Conservation (phyloP, 2,888 invertebrate genomes). For the Drosophila acutilabella region DNA sequence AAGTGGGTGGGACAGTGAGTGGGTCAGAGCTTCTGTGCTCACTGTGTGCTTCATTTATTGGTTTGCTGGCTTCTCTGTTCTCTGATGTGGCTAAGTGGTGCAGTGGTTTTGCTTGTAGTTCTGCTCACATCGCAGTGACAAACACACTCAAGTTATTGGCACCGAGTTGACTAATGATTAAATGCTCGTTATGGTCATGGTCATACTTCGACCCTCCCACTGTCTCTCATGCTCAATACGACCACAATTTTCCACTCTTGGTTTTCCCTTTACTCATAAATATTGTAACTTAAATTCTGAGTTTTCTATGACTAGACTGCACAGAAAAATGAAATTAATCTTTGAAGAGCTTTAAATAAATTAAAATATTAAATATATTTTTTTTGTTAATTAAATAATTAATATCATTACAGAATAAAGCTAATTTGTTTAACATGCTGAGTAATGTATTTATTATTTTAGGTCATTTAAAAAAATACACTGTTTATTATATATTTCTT, state of each 20-base stretch:
- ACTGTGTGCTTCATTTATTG: background rate
- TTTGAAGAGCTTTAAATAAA: no score
- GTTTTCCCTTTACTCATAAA: background rate
- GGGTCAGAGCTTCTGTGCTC: background rate
- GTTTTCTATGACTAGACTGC: no score
- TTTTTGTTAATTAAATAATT: no score
- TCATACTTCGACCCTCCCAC: constrained; percentile 5
- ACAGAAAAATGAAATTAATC: no score
- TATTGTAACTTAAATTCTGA: no score
- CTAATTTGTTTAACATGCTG: no score
- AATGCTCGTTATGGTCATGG: constrained; percentile 24
- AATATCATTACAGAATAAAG: no score
- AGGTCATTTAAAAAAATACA: no score
- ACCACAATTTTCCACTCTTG: background rate
- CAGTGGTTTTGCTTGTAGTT: background rate
- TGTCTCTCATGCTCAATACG: background rate
- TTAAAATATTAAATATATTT: no score
- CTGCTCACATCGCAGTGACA: constrained; percentile 7
- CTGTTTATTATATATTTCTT: no score
- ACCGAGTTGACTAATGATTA: constrained; percentile 38
- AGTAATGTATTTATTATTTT: no score
- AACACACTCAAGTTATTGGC: constrained; percentile 16
- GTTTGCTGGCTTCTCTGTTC: background rate
- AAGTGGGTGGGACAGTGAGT: constrained; percentile 1
- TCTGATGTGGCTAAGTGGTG: constrained; percentile 1